Evolutionary conservation across 2,113 vertebrate genomes (phyloP), one percentile per base, ranked within the genome.

Genomic region (Spea multiplicata): DNA sequence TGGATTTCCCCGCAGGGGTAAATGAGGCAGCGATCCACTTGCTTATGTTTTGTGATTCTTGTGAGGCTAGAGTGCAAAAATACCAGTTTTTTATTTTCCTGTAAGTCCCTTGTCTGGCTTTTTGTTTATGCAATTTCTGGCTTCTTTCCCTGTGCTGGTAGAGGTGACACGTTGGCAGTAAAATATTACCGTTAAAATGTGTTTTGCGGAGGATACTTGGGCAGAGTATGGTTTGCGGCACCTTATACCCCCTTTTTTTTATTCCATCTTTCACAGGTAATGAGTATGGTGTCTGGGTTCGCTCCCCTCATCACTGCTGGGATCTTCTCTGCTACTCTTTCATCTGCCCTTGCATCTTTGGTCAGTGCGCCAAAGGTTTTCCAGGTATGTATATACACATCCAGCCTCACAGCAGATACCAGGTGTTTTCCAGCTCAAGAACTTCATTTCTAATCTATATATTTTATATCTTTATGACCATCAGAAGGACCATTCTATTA

Each of bases 341-440:
- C 97, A 45, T 99, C 97, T 49, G 97, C 97, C n/a, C 86, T 99
- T 86, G 97, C 97, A 46, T 99, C 97, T 44, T 91, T 99, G 75
- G 97, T 99, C 88, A 99, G 97, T 55, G 97, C 97, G 3, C 97
- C 97, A 1, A 99, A 99, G 87, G 96, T 99, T 73, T 99, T 99
- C 82, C 97, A 99, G 94, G 97, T 97, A 86, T 87, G 88, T 30
- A 30, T 30, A 30, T 30, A 30, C 30, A 30, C 30, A 30, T 30
- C 30, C 30, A 30, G 30, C 30, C 30, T 30, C 1, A 30, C 30
- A 30, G 30, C 30, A 30, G 30, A 30, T 30, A 30, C 30, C 30
- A 2, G n/a, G n/a, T n/a, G n/a, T n/a, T n/a, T n/a, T n/a, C n/a
- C n/a, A n/a, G n/a, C n/a, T n/a, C n/a, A n/a, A n/a, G n/a, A n/a